phyloP scores from a whole-genome alignment of 64 coral and sea anemone species.

The Astreopora myriophthalma region DNA sequence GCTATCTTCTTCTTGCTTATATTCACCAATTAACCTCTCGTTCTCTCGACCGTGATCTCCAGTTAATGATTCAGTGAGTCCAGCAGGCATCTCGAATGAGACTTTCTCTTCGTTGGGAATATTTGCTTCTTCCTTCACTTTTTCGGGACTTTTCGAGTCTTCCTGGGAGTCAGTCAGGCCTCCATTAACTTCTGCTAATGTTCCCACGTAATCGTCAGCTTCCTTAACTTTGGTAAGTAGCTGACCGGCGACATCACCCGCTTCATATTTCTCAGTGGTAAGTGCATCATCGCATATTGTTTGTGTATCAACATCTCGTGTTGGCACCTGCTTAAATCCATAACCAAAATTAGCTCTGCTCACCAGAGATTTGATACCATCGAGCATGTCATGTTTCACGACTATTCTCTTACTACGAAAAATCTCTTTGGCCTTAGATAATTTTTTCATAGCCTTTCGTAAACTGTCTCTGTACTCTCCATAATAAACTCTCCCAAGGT shows the following conservation, averaged over 20 bases:
- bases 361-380: conserved; percentile 55
- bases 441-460: conserved; percentile 58
- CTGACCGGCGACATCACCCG: neutral
- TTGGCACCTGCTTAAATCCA: neutral
- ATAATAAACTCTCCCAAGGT: conserved; percentile 84
- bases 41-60: neutral
- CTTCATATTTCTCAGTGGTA: neutral
- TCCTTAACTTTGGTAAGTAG: neutral
- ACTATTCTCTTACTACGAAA: conserved; percentile 31
- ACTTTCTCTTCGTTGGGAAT: neutral
- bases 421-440: conserved; percentile 51
- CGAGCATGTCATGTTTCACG: conserved; percentile 58
- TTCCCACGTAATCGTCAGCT: neutral
- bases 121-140: neutral
- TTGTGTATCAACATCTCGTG: conserved; percentile 5
- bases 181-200: neutral
- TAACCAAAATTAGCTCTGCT: conserved; percentile 70
- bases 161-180: neutral
- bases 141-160: neutral
- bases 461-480: conserved; percentile 82
- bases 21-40: neutral
- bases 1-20: neutral
- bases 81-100: neutral
- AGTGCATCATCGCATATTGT: neutral
- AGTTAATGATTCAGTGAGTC: neutral